Evolutionary conservation across 2,797 vertebrate genomes (phyloP).

Genomic region (Semotilus atromaculatus): DNA sequence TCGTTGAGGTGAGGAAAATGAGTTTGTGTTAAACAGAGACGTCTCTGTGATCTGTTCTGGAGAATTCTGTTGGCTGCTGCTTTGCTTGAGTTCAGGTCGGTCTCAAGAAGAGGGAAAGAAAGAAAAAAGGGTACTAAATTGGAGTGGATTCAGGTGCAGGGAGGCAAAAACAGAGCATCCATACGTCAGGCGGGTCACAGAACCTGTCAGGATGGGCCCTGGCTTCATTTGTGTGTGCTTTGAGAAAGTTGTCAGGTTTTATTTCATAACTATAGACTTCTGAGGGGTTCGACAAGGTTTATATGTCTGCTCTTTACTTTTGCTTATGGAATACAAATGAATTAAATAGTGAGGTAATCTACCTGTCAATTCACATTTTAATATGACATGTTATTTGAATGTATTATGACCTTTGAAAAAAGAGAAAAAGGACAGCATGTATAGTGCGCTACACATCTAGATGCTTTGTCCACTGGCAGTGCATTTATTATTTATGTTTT

Average conservation of each 20-base stretch:
- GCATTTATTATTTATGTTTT: slow-evolving; percentile 27
- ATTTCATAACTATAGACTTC: slow-evolving; percentile 17
- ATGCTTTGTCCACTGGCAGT: slow-evolving; percentile 22
- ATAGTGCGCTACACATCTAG: neutral
- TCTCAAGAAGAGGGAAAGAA: neutral
- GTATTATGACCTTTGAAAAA: slow-evolving; percentile 49
- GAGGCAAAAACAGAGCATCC: slow-evolving; percentile 9
- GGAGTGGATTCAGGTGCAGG: slow-evolving; percentile 37
- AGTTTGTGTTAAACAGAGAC: slow-evolving; percentile 55
- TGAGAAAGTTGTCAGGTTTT: slow-evolving; percentile 14
- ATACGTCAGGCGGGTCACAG: neutral
- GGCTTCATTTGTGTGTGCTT: slow-evolving; percentile 23
- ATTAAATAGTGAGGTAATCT: neutral
- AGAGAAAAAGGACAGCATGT: neutral
- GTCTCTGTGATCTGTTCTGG: slow-evolving; percentile 43
- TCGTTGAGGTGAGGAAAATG: slow-evolving; percentile 46
- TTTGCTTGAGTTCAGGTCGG: slow-evolving; percentile 26
- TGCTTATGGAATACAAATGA: neutral
- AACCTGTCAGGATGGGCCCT: slow-evolving; percentile 8
- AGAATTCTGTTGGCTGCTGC: slow-evolving; percentile 18
- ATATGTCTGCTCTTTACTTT: slow-evolving; percentile 5
- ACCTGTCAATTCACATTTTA: slow-evolving; percentile 18
- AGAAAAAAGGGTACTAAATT: slow-evolving; percentile 41
- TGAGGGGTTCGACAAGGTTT: slow-evolving; percentile 3
- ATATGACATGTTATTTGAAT: slow-evolving; percentile 32